Percentiles rank a stretch among this genome's conserved stretches.
Conservation (phyloP, 2,888 invertebrate genomes). For the Polymixis flavicincta region DNA sequence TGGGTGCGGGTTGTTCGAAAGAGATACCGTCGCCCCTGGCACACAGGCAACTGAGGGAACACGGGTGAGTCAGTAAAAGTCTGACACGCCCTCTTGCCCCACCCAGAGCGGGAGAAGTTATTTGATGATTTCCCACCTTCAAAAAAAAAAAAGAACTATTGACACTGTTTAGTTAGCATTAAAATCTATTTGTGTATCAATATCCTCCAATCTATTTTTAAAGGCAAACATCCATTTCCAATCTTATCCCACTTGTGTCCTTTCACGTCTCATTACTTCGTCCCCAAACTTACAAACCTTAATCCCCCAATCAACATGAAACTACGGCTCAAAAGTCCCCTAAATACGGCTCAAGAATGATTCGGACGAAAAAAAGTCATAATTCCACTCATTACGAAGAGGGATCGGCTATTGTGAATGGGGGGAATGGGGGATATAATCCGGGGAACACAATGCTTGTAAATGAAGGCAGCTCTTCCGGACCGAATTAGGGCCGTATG, state of each 20-base stretch:
- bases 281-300: constrained; percentile 51
- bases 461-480: constrained; percentile 80
- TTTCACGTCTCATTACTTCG: constrained; percentile 52
- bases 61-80: no score
- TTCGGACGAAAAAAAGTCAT: constrained; percentile 81
- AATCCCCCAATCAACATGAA: constrained; percentile 65
- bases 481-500: constrained; percentile 78
- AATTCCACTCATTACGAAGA: constrained; percentile 83
- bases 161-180: no score
- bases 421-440: constrained; percentile 75
- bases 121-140: no score
- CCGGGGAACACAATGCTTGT: constrained; percentile 80
- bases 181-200: neutral
- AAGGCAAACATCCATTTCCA: neutral
- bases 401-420: constrained; percentile 71
- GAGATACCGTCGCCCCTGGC: no score
- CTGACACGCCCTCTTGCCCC: no score
- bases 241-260: constrained; percentile 32
- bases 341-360: constrained; percentile 73
- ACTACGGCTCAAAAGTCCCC: constrained; percentile 64
- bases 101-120: no score
- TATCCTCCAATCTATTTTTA: neutral
- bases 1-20: no score
- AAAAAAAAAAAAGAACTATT: no score
- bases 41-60: no score